These are phyloP conservation scores for Sitta carolinensis DNA, from an alignment of 2,797 vertebrate genomes.

Conservation along the genomic window DNA sequence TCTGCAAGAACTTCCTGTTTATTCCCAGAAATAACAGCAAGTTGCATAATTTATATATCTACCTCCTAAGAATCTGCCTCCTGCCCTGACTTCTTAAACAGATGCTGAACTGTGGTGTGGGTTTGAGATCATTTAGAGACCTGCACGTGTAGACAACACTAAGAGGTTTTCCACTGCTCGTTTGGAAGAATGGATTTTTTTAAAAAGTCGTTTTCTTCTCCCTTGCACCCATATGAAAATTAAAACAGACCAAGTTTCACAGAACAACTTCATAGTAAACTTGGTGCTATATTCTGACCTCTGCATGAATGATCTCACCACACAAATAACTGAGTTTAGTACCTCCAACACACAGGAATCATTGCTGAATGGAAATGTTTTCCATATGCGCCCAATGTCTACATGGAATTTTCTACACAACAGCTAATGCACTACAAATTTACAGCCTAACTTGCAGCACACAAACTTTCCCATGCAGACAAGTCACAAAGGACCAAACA, in stretches of 20 bases:
- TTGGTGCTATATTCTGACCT: neutral
- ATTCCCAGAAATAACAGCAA: slow-evolving; percentile 5
- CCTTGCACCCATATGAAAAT: neutral
- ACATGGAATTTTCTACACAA: neutral
- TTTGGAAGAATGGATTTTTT: neutral
- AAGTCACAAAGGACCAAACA: slow-evolving; percentile 12
- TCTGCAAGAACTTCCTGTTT: neutral
- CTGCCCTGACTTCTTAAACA: neutral
- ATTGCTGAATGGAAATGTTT: neutral
- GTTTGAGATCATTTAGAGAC: neutral
- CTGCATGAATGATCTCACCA: neutral
- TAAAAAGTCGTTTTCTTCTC: neutral
- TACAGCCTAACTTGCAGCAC: neutral
- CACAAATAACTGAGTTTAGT: neutral
- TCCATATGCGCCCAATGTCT: neutral
- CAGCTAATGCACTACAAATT: neutral
- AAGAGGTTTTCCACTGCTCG: neutral
- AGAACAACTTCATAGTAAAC: neutral
- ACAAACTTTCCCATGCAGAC: neutral
- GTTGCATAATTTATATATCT: slow-evolving; percentile 5
- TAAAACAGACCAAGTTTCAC: neutral
- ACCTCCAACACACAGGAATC: neutral
- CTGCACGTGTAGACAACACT: neutral
- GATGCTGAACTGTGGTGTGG: neutral
- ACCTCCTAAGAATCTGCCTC: neutral